These are phyloP conservation scores for Haliclona indistincta DNA, from an alignment of 37 sponge, comb jelly and placozoan genomes.

Conservation along the genomic window DNA sequence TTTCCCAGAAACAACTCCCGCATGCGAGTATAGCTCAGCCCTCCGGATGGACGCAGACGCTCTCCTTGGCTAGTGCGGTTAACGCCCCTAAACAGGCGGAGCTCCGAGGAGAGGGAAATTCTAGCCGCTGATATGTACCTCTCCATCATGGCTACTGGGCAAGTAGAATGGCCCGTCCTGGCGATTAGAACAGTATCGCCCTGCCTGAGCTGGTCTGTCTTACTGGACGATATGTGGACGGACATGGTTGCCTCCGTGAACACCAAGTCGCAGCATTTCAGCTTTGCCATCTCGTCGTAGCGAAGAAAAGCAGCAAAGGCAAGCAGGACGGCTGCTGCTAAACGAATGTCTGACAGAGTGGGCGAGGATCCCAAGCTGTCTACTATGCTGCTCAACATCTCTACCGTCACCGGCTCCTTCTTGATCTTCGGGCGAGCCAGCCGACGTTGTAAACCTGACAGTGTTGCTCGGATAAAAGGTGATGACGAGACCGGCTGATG, in stretches of 20 bases:
- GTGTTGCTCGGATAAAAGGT: background rate
- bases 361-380: background rate
- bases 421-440: background rate
- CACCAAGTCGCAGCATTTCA: background rate
- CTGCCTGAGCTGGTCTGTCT: slow-evolving; percentile 9
- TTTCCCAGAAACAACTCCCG: too few species aligned
- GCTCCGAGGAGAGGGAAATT: background rate
- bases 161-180: background rate
- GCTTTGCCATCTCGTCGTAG: slow-evolving; percentile 2
- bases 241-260: background rate
- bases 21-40: too few species aligned
- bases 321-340: background rate
- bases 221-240: background rate
- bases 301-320: slow-evolving; percentile 7
- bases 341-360: too few species aligned
- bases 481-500: background rate
- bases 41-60: too few species aligned
- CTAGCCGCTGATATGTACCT: background rate
- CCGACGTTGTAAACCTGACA: background rate
- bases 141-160: slow-evolving; percentile 5
- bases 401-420: slow-evolving; percentile 1
- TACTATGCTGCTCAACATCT: background rate
- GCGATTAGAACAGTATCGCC: too few species aligned
- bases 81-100: too few species aligned
- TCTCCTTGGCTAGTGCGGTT: too few species aligned